Conservation (phyloP, 2,113 vertebrate species). For the Bujurquina vittata region DNA sequence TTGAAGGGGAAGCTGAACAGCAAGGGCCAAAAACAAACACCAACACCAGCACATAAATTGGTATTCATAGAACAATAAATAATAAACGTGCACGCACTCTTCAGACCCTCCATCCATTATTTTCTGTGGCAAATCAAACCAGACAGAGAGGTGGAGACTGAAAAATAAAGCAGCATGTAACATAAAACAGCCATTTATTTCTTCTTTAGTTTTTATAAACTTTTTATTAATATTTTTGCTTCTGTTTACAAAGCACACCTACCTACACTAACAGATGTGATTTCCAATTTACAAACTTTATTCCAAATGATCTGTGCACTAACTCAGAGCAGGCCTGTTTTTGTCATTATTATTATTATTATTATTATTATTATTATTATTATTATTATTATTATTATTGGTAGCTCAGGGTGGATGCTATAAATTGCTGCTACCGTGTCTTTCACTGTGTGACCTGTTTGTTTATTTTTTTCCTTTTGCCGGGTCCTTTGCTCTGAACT, state of each 20-base stretch:
- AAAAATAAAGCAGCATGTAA: not conserved
- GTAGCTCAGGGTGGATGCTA: not conserved
- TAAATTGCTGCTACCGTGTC: not conserved
- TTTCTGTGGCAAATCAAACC: not conserved
- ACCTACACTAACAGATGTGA: not conserved
- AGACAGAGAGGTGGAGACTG: not conserved
- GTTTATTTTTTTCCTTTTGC: not conserved
- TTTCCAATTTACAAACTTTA: not conserved
- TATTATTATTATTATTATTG: not conserved
- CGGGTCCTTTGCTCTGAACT: not conserved
- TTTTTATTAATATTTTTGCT: not conserved
- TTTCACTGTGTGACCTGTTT: not conserved
- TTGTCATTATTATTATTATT: not conserved
- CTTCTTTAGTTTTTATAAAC: accelerated
- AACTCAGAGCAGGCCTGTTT: not conserved
- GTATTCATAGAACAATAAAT: not conserved
- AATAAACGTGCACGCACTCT: not conserved
- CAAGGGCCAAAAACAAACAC: not conserved
- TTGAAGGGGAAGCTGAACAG: not conserved
- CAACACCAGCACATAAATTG: not conserved
- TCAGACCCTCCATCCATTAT: not conserved
- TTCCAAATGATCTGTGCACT: not conserved
- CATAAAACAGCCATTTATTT: not conserved
- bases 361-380: not conserved
- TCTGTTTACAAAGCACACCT: not conserved